A percentile compares a stretch with the other conserved stretches of the same genome.
Conservation (phyloP, 2,888 invertebrate species). For the Drosophila rellima region DNA sequence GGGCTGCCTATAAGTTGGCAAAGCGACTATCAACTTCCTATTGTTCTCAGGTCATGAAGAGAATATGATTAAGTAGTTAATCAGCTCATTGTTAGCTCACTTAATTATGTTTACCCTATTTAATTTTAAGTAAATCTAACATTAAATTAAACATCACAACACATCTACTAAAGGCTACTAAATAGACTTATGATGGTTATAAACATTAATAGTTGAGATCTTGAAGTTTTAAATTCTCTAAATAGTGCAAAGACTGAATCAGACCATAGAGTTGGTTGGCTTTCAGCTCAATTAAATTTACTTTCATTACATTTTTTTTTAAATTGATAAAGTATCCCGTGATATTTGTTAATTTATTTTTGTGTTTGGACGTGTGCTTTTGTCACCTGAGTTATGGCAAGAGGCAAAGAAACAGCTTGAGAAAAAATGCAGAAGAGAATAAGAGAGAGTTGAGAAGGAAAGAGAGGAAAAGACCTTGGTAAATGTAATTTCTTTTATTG, state of each 20-base stretch:
- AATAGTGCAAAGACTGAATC: too few relatives aligned
- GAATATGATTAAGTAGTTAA: conserved; percentile 32
- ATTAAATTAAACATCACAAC: neutral
- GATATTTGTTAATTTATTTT: conserved; percentile 64
- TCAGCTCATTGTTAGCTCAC: neutral
- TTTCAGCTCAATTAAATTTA: neutral
- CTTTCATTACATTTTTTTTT: too few relatives aligned
- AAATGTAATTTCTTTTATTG: conserved; percentile 72
- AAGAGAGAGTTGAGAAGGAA: neutral
- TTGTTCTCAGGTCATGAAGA: conserved; percentile 21
- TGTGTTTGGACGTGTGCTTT: conserved; percentile 44
- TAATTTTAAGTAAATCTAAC: neutral
- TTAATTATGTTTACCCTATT: neutral
- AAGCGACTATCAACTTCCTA: conserved; percentile 18
- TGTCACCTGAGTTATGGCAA: conserved; percentile 14
- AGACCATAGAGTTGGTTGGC: too few relatives aligned
- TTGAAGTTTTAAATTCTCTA: too few relatives aligned
- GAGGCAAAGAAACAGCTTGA: neutral
- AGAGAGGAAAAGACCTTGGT: conserved; percentile 12
- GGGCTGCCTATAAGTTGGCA: conserved; percentile 9
- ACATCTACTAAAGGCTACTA: too few relatives aligned
- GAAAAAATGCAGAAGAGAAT: conserved; percentile 3
- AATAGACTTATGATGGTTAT: too few relatives aligned
- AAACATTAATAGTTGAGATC: too few relatives aligned
- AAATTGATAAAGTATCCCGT: conserved; percentile 30